Conservation (phyloP, 2,888 invertebrate genomes). For the Vesta saturnalis region DNA sequence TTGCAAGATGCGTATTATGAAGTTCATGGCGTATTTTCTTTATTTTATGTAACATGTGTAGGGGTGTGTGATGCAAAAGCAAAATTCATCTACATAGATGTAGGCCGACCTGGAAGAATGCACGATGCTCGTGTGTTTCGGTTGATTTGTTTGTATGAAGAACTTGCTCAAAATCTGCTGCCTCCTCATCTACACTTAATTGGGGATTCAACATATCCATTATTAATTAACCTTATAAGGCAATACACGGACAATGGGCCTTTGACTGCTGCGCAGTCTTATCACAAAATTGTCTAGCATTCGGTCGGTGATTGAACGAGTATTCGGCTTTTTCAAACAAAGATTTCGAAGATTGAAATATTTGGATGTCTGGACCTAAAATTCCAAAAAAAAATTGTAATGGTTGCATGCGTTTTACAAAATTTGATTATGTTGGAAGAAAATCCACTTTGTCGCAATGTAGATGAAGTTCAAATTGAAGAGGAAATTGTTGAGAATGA, state of each 20-base stretch:
- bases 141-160: neutral
- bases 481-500: no score
- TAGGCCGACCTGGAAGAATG: no score
- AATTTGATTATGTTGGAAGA: no score
- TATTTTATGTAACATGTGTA: conserved; percentile 1
- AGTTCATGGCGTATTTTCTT: neutral
- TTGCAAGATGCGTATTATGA: neutral
- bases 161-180: conserved; percentile 1
- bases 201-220: neutral
- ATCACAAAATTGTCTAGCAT: neutral
- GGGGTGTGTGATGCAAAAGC: neutral
- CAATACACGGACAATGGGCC: neutral
- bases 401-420: neutral
- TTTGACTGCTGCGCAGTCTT: neutral
- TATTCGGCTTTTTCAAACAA: neutral
- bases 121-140: neutral
- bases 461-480: no score
- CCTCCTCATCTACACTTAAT: neutral
- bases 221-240: neutral
- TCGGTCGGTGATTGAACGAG: neutral
- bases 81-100: no score
- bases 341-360: no score
- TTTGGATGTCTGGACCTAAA: no score
- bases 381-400: neutral
- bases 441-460: no score